Conservation (phyloP, 2,113 vertebrate genomes). For the Gallinago undulata region DNA sequence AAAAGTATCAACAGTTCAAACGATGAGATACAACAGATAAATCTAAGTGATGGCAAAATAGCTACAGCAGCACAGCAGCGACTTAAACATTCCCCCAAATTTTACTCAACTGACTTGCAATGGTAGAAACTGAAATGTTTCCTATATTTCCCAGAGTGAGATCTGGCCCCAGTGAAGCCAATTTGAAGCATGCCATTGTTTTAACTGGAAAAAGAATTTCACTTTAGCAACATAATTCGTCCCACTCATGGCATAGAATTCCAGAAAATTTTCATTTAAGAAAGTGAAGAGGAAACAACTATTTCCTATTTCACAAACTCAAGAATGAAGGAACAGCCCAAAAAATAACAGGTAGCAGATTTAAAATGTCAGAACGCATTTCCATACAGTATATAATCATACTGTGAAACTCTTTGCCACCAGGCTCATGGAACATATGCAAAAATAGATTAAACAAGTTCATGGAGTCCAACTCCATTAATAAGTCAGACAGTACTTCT, state of each 20-base stretch:
- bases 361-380: background rate
- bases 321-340: background rate
- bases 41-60: slow-evolving; percentile 17
- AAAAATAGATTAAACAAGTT: background rate
- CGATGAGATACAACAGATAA: background rate
- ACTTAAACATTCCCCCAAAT: background rate
- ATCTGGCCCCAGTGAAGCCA: background rate
- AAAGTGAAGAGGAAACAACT: background rate
- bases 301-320: background rate
- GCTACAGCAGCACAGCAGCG: background rate
- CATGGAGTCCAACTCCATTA: background rate
- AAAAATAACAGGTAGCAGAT: background rate
- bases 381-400: background rate
- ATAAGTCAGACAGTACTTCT: background rate
- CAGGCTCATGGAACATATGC: background rate
- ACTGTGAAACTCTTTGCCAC: background rate
- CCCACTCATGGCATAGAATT: background rate
- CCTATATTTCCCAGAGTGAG: background rate
- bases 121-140: background rate
- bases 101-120: background rate
- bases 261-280: background rate
- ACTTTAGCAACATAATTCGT: background rate
- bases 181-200: background rate
- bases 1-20: background rate
- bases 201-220: background rate